Evolutionary conservation across 2,113 vertebrate species (phyloP).

Genomic region (Nothocercus nigrocapillus): DNA sequence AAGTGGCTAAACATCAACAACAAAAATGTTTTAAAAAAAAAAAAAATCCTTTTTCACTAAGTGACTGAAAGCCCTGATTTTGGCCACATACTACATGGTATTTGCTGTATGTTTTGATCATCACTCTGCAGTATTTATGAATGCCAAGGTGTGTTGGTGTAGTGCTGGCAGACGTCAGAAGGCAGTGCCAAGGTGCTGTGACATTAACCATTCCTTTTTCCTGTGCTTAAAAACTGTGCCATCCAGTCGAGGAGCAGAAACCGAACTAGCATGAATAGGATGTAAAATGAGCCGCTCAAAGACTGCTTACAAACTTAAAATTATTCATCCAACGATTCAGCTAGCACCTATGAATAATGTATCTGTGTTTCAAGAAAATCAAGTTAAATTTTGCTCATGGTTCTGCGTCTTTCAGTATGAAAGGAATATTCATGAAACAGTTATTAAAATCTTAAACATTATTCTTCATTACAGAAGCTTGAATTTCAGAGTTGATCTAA

Average conservation of each 20-base stretch:
- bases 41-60: too few species aligned
- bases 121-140: not conserved
- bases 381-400: not conserved
- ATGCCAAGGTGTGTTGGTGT: not conserved
- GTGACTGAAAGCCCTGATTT: not conserved
- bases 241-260: not conserved
- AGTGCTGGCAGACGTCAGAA: not conserved
- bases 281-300: not conserved
- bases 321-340: not conserved
- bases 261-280: accelerated
- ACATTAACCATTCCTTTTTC: not conserved
- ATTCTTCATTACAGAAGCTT: not conserved
- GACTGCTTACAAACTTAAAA: not conserved
- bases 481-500: not conserved
- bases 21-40: too few species aligned
- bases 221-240: not conserved
- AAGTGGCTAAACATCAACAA: not conserved
- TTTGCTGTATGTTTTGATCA: not conserved
- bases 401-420: not conserved
- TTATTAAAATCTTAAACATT: not conserved
- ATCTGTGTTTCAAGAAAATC: not conserved
- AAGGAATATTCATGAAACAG: not conserved
- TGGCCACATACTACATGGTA: not conserved
- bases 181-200: not conserved
- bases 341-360: not conserved